Percentiles rank a stretch among this genome's conserved stretches.
These are phyloP conservation scores for Pholis gunnellus DNA, from an alignment of 2,113 vertebrate species.

Conservation along the genomic window DNA sequence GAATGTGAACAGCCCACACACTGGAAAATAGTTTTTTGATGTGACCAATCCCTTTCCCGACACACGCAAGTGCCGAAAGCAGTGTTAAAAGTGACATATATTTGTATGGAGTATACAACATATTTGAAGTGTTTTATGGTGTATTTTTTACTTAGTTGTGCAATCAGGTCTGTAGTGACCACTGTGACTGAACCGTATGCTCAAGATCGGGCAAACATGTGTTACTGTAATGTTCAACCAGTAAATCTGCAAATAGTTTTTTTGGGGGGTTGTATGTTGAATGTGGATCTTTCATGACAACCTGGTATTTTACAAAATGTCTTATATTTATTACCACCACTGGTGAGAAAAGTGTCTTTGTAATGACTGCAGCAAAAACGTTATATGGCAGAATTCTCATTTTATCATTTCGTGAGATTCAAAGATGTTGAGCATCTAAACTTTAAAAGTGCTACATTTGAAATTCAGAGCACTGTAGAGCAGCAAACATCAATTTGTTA, in stretches of 20 bases:
- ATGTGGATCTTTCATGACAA: constrained; percentile 3
- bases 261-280: constrained; percentile 13
- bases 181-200: constrained; percentile 37
- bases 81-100: constrained; percentile 48
- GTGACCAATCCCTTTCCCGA: constrained; percentile 6
- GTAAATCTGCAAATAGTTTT: constrained; percentile 36
- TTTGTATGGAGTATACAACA: constrained; percentile 26
- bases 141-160: constrained; percentile 46
- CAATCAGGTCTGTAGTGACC: constrained; percentile 52
- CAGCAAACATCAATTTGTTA: neutral
- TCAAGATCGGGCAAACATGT: constrained; percentile 24
- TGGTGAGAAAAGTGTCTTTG: constrained; percentile 6
- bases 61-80: constrained; percentile 69
- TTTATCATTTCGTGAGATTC: neutral
- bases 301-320: constrained; percentile 7
- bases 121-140: constrained; percentile 30
- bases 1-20: constrained; percentile 96
- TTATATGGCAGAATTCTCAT: constrained; percentile 5
- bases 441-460: neutral
- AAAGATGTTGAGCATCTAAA: constrained; percentile 2
- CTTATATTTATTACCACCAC: constrained; percentile 13
- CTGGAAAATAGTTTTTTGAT: constrained; percentile 94
- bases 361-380: neutral
- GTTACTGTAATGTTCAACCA: constrained; percentile 28
- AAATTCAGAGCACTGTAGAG: neutral